These are phyloP conservation scores for Indicator indicator DNA, from an alignment of 2,113 vertebrate genomes.

Conservation along the genomic window DNA sequence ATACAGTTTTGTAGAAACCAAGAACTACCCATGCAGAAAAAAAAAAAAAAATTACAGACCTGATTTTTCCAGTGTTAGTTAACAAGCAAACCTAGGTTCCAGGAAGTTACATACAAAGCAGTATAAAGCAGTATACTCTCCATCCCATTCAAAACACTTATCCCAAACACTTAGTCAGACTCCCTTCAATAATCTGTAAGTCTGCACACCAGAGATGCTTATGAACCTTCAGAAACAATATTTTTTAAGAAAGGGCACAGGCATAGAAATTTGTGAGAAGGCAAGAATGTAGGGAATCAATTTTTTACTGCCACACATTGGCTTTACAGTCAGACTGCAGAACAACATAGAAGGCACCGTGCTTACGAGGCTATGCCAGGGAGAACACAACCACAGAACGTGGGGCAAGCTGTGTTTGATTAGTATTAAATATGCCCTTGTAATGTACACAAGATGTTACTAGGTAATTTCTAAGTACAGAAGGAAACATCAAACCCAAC, in stretches of 20 bases:
- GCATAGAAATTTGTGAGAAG: neutral
- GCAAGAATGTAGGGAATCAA: neutral
- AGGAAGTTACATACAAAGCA: neutral
- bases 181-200: neutral
- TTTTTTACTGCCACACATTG: neutral
- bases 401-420: rapidly evolving
- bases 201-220: neutral
- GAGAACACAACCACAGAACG: neutral
- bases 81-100: neutral
- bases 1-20: neutral
- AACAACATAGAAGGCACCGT: neutral
- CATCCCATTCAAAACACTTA: neutral
- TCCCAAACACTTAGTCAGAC: neutral
- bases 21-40: neutral
- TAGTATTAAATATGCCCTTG: neutral
- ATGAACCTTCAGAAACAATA: neutral
- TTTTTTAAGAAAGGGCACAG: neutral
- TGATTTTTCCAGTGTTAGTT: neutral
- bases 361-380: neutral
- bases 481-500: neutral
- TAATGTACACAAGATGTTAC: neutral
- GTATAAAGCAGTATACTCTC: neutral
- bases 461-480: neutral
- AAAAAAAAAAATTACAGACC: neutral
- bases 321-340: neutral